Evolutionary conservation across 2,113 vertebrate genomes (phyloP).

Genomic region (Phyllostomus hastatus): DNA sequence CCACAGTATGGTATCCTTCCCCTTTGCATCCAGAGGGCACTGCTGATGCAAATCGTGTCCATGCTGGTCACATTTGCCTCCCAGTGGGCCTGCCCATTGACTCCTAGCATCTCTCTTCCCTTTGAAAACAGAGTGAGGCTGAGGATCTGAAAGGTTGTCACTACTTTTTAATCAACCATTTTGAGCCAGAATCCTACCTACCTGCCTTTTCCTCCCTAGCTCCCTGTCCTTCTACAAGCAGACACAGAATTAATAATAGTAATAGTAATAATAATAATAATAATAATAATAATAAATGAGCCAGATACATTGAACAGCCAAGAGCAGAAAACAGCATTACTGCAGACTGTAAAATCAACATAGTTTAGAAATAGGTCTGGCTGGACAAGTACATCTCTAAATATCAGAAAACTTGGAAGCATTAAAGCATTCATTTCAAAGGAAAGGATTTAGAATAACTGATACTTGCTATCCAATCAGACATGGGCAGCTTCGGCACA

Average conservation of each 20-base stretch:
- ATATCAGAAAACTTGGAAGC: background rate
- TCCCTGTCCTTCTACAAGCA: background rate
- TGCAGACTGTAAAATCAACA: background rate
- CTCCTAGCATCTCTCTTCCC: background rate
- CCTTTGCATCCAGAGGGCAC: background rate
- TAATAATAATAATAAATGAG: background rate
- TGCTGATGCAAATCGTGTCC: background rate
- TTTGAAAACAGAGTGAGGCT: background rate
- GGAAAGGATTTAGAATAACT: conserved; percentile 7
- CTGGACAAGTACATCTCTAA: background rate
- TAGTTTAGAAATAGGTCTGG: background rate
- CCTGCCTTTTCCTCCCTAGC: background rate
- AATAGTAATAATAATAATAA: background rate
- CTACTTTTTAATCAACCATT: background rate
- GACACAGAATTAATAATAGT: background rate
- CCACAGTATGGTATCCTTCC: background rate
- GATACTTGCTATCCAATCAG: background rate
- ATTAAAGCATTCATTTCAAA: conserved; percentile 36
- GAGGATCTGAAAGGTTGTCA: background rate
- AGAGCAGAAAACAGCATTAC: background rate
- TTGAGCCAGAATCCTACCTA: background rate
- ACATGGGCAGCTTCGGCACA: background rate
- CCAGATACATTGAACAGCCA: background rate
- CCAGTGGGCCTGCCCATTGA: background rate
- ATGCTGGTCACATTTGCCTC: background rate